Evolutionary conservation across 2,888 invertebrate species (phyloP), one percentile per base, ranked within the genome.

Genomic region (Cryptocephalus primarius): DNA sequence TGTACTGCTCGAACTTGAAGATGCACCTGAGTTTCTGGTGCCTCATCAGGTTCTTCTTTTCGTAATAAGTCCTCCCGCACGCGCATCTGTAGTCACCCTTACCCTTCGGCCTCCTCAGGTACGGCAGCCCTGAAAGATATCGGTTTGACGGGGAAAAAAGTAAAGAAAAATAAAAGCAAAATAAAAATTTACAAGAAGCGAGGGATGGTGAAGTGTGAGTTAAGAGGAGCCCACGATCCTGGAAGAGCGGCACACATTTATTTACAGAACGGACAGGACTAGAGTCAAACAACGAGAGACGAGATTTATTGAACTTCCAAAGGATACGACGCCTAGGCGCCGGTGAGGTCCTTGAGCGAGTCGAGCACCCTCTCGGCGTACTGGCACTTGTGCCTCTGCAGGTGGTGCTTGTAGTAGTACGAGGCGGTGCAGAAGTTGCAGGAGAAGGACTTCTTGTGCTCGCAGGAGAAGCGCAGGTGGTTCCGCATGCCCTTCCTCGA

Each of bases 61-160:
- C 60, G 46, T 62, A 62, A 43, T 63, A 63, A 2, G 56, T 62
- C 38, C 57, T 53, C 8, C 63, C 62, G 44, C 63, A 63, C 22
- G 53, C 44, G 42, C 63, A 63, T 32, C 52, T 48, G 43, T 58
- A 59, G 33, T 53, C 51, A 8, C 63, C 63, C 42, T 51, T 51
- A 22, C 63, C 63, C 50, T 57, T 61, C 2, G 63, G 63, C 48
- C 63, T 50, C 39, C 62, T 50, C 34, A 55, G 34, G 22, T 22
- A 22, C n/a, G 36, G 36, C 36, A 12, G 36, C 12, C 36, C 36
- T 36, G 36, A 36, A 36, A 22, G 22, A 36, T 36, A 11, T 36
- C 36, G 36, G 36, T 36, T 2, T 36, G 12, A 36, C 36, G 12
- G 22, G 22, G 22, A 36, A 36, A 36, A 36, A 36, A 2, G 36